Base-by-base conservation (phyloP, 2,113 vertebrate genomes). In the Hydrochoerus hydrochaeris region DNA sequence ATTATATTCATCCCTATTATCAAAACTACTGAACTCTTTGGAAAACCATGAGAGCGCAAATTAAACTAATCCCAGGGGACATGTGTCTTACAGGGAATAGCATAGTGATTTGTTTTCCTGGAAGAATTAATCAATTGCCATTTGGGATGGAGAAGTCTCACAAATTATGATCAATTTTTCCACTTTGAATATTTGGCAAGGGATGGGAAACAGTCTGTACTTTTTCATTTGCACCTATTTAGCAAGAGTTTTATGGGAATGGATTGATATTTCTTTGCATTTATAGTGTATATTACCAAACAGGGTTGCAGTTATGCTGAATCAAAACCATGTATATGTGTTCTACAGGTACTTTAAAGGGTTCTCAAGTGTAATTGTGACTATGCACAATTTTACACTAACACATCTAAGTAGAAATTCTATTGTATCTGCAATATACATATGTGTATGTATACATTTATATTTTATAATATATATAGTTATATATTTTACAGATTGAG, bases 121-220 rank as follows among this genome's bases (percentile, higher is more conserved):
- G 16, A 86, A 46, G 90, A 91, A 73, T 93, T 84, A 92, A 82
- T 63, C 87, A 78, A 4, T n/a, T 69, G 67, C n/a, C 75, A 67
- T 30, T 69, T 81, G 90, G 65, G 65, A 85, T 71, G 38, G 54
- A 78, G 92, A 93, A 82, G 14, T 60, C 87, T 93, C 63, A 1
- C 63, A 65, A 86, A 32, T 94, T 80, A 67, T 1, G 4, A 82
- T 78, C 69, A 20, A 5, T 30, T 75, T 83, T 92, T 75, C 69
- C 28, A 75, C 35, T 89, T 63, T 46, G 90, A 83, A 10, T 46
- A 49, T 77, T 17, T 75, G 28, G 52, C 32, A 3, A 3, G 3
- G 30, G 32, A 3, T 49, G 19, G 35, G 49, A 92, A 60, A 10
- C 30, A 57, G 41, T 90, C 81, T 88, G 24, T 77, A 58, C 91